Evolutionary conservation across 2,797 vertebrate genomes (phyloP).

Genomic region (Acridotheres tristis): DNA sequence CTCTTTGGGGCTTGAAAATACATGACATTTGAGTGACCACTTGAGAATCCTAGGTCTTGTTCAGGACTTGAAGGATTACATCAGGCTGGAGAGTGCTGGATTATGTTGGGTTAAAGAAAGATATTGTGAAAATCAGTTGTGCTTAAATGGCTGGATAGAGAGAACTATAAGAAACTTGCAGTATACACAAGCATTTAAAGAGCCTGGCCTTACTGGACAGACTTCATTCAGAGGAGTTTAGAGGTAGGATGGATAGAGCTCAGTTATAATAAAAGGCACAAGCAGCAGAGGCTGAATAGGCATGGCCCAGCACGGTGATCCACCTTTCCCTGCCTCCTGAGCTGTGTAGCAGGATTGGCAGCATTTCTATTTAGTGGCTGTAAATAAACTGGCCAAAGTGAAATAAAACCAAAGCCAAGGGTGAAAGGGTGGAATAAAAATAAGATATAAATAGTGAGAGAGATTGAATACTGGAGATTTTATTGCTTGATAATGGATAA

Average conservation of each 20-base stretch:
- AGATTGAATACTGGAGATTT: neutral
- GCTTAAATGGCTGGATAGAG: neutral
- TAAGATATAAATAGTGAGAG: neutral
- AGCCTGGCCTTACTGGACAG: neutral
- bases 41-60: neutral
- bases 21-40: neutral
- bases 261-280: neutral
- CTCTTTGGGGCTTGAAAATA: neutral
- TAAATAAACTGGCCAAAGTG: neutral
- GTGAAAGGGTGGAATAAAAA: neutral
- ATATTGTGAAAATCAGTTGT: neutral
- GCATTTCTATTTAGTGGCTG: neutral
- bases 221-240: neutral
- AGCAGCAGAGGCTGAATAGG: neutral
- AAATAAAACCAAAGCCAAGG: neutral
- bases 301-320: fast-evolving
- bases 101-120: neutral
- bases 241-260: neutral
- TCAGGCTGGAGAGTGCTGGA: neutral
- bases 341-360: neutral
- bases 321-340: neutral
- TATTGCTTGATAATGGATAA: slow-evolving; percentile 47
- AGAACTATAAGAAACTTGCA: neutral
- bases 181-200: neutral
- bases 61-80: neutral